These are phyloP conservation scores for Drosophila quadrilineata DNA, from an alignment of 1,140 invertebrate species.

Conservation along the genomic window DNA sequence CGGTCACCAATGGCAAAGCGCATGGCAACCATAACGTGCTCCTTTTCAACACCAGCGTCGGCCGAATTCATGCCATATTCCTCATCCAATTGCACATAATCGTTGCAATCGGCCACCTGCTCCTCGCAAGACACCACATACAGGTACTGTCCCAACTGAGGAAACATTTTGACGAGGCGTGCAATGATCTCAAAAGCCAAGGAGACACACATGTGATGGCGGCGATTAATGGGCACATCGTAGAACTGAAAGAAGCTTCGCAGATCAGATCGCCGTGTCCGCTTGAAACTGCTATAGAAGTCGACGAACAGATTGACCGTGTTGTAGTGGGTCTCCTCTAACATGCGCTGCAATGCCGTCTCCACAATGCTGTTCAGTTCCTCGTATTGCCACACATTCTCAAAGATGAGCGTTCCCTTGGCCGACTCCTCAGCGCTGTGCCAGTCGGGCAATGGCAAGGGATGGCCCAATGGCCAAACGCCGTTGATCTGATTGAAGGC, in stretches of 20 bases:
- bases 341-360: slow-evolving; percentile 87
- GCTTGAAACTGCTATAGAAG: slow-evolving; percentile 88
- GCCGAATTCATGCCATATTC: slow-evolving; percentile 84
- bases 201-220: slow-evolving; percentile 94
- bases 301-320: slow-evolving; percentile 92
- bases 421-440: slow-evolving; percentile 66
- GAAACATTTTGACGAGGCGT: slow-evolving; percentile 84
- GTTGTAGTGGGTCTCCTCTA: slow-evolving; percentile 92
- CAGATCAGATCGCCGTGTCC: slow-evolving; percentile 84
- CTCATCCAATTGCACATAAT: slow-evolving; percentile 84
- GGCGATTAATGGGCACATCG: slow-evolving; percentile 87
- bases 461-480: slow-evolving; percentile 84
- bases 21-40: slow-evolving; percentile 92
- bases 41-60: slow-evolving; percentile 89
- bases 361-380: slow-evolving; percentile 89
- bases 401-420: slow-evolving; percentile 81
- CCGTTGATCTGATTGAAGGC: slow-evolving; percentile 82
- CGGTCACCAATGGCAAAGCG: slow-evolving; percentile 88
- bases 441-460: slow-evolving; percentile 88
- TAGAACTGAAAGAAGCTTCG: slow-evolving; percentile 89
- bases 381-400: slow-evolving; percentile 87
- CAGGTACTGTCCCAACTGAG: slow-evolving; percentile 85
- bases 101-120: slow-evolving; percentile 86
- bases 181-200: slow-evolving; percentile 89
- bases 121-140: slow-evolving; percentile 94